Base-by-base conservation (phyloP, 2,888 invertebrate species). In the Listrodromus nycthemerus region DNA sequence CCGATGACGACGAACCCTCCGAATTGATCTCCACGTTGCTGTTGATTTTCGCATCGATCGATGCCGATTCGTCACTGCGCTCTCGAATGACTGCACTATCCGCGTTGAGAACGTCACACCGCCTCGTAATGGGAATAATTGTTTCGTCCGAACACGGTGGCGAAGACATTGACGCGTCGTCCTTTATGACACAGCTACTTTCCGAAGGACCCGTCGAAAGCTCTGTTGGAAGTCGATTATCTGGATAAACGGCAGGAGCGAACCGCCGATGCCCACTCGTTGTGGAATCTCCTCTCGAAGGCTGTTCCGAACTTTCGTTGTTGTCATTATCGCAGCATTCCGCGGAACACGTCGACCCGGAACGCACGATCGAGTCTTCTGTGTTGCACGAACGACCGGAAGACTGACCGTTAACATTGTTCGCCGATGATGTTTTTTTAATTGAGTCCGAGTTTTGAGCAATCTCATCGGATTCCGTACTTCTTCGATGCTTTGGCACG, bases 401-500 rank as follows among this genome's bases (percentile, higher is more conserved):
- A 83, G 13, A 33, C 33, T 58, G 48, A 10, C 41, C 65, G 63
- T 78, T 24, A n/a, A 69, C 45, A 24, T 74, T 70, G 70, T 82
- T 50, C 2, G 65, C 27, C n/a, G 75, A 75, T 3, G n/a, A 63
- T 33, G 58, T 50, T 75, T 82, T 79, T 79, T 78, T 66, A 41
- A 79, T 52, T 45, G 78, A 6, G n/a, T 86, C 84, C 48, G 67
- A 37, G 0, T 76, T 61, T 19, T 73, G 74, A 10, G 66, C 75
- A 58, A 37, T 81, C 13, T 65, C 87, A 65, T 88, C 90, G 6
- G 94, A 93, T n/a, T 93, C 91, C 33, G 92, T 52, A 41, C 89
- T 89, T 82, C 96, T 95, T 84, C 96, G 94, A 83, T 96, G 96
- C 90, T 96, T 95, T 83, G 97, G 97, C 84, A 97, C 96, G 94